Evolutionary conservation across 2,113 vertebrate species (phyloP), one percentile per base, ranked within the genome.

Genomic region (Pseudorasbora parva): DNA sequence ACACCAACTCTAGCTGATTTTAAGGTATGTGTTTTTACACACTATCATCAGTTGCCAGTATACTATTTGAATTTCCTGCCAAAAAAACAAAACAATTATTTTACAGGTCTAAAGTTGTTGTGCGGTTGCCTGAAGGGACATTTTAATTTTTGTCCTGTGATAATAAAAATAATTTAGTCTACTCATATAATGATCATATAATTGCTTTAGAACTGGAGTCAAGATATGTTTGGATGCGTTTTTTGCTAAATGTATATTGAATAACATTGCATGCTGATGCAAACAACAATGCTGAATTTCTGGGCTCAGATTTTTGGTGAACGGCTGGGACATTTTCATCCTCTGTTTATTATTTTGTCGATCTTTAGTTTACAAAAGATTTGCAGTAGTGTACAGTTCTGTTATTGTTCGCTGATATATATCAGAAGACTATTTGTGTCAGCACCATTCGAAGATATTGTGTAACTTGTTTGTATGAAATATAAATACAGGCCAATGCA

Each of bases 21-120:
- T 59, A 0, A 76, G 91, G 93, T 94, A 92, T n/a, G 87, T 85
- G n/a, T 33, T 56, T 73, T 51, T 9, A 77, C 45, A 41, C 47
- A 15, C 27, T 33, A 21, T 51, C 25, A 4, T 30, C 66, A 15
- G 10, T 68, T n/a, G 64, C 51, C 30, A 30, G 25, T 43, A n/a
- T 47, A 41, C 6, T 69, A 11, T 37, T 5, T 8, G 6, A 59
- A 60, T 14, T 3, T 23, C 5, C 68, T 47, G 68, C 11, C 64
- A 62, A 62, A 62, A 27, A 43, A 43, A n/a, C n/a, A 0, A 45
- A 51, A 51, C 4, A 30, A 15, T 17, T 6, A 1, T 59, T 12
- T 23, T 25, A 0, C 12, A 60, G 57, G 57, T 60, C n/a, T 23
- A 2, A 11, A 9, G n/a, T 23, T 60, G 37, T 1, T 43, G 10